Evolutionary conservation across 2,113 vertebrate genomes (phyloP).

Genomic region (Cichladusa arquata): DNA sequence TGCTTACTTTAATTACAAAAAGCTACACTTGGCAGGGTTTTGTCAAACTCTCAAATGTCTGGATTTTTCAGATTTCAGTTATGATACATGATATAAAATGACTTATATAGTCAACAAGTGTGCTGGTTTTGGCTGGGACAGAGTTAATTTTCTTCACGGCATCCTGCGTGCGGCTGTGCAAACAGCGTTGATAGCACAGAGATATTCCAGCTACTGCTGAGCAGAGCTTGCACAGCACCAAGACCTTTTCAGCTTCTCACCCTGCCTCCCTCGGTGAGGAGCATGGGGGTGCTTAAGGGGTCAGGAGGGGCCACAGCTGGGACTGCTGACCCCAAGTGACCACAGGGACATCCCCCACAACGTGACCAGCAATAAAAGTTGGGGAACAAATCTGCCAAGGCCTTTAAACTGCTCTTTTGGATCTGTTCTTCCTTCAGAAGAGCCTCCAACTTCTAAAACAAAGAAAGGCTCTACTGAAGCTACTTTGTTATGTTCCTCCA

Average conservation of each 20-base stretch:
- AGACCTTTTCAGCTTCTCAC: background rate
- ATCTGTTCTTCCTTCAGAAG: background rate
- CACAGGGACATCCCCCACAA: background rate
- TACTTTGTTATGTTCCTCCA: fast-evolving
- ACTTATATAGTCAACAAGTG: background rate
- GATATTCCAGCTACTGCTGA: background rate
- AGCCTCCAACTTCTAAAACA: background rate
- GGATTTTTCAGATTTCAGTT: background rate
- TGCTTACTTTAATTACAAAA: background rate
- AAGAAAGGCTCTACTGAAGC: background rate
- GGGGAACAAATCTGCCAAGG: background rate
- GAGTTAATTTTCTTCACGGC: background rate
- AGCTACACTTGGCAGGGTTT: background rate
- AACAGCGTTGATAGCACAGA: background rate
- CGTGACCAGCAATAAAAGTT: background rate
- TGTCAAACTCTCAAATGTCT: background rate
- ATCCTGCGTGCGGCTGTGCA: background rate
- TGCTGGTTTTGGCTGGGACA: background rate
- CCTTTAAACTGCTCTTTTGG: background rate
- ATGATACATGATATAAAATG: background rate
- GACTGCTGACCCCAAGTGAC: background rate
- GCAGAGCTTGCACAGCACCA: fast-evolving
- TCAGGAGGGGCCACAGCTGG: background rate
- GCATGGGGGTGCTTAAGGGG: too few species aligned
- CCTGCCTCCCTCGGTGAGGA: background rate